A percentile compares a stretch with the other conserved stretches of the same genome.
Evolutionary conservation across 1,140 invertebrate species (phyloP).

Genomic region (Drosophila rufa): DNA sequence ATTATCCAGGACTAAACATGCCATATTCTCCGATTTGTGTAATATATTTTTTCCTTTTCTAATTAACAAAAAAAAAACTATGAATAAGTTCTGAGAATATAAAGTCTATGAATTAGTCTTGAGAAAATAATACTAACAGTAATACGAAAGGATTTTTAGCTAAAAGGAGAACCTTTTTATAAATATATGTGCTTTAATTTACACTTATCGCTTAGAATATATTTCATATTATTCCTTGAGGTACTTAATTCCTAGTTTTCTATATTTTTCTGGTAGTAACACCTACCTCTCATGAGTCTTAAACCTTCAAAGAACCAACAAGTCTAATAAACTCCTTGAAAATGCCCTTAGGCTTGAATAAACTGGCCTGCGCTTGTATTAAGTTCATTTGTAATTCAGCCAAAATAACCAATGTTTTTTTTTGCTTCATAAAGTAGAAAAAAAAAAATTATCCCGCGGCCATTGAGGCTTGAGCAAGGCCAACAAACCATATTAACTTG

Average conservation of each 20-base stretch:
- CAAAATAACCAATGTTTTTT: background rate
- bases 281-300: background rate
- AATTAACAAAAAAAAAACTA: background rate
- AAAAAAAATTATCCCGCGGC: background rate
- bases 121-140: too few species aligned
- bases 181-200: too few species aligned
- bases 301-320: background rate
- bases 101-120: too few species aligned
- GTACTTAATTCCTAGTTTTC: too few species aligned
- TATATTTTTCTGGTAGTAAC: background rate
- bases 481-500: constrained; percentile 14
- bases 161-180: too few species aligned
- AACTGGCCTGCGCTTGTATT: background rate
- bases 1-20: background rate
- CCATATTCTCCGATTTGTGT: background rate
- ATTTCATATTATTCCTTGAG: too few species aligned
- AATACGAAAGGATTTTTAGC: too few species aligned
- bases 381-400: constrained; percentile 6
- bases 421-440: background rate
- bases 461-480: background rate
- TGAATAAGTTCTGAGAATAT: too few species aligned
- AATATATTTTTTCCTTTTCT: background rate
- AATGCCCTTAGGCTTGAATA: background rate
- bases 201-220: too few species aligned
- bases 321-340: background rate